A percentile compares a stretch with the other conserved stretches of the same genome.
These are phyloP conservation scores for Tortricodes alternella DNA, from an alignment of 2,888 invertebrate species.

Conservation along the genomic window DNA sequence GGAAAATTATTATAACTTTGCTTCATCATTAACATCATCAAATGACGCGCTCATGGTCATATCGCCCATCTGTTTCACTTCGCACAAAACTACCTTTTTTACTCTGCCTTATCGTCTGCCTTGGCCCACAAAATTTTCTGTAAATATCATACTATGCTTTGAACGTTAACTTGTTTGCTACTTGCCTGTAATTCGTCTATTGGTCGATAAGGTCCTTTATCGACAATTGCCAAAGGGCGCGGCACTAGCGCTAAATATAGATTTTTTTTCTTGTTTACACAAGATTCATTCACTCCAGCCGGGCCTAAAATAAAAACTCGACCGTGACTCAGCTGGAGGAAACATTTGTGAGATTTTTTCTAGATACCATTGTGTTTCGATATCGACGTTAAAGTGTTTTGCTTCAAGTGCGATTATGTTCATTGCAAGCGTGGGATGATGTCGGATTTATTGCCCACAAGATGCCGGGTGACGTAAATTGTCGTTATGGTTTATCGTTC, in stretches of 20 bases:
- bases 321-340: constrained; percentile 48
- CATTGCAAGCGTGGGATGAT: constrained; percentile 13
- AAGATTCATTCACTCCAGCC: constrained; percentile 55
- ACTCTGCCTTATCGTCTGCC: too few species aligned
- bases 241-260: constrained; percentile 55
- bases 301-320: constrained; percentile 48
- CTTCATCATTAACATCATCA: too few species aligned
- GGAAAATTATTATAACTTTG: too few species aligned
- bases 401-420: constrained; percentile 7
- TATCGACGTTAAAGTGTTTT: constrained; percentile 16
- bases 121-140: not conserved
- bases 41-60: too few species aligned
- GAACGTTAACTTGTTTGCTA: not conserved
- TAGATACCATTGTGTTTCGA: constrained; percentile 29
- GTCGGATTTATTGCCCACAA: not conserved
- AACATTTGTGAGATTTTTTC: constrained; percentile 39
- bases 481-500: not conserved
- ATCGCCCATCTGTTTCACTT: too few species aligned
- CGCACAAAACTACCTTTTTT: too few species aligned
- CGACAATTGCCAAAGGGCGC: constrained; percentile 31
- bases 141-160: not conserved
- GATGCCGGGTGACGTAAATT: constrained; percentile 6
- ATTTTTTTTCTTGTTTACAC: constrained; percentile 55
- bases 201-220: constrained; percentile 32
- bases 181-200: not conserved